A percentile compares a stretch with the other conserved stretches of the same genome.
These are phyloP conservation scores for Aradus depressus DNA, from an alignment of 2,888 invertebrate species.

Conservation along the genomic window DNA sequence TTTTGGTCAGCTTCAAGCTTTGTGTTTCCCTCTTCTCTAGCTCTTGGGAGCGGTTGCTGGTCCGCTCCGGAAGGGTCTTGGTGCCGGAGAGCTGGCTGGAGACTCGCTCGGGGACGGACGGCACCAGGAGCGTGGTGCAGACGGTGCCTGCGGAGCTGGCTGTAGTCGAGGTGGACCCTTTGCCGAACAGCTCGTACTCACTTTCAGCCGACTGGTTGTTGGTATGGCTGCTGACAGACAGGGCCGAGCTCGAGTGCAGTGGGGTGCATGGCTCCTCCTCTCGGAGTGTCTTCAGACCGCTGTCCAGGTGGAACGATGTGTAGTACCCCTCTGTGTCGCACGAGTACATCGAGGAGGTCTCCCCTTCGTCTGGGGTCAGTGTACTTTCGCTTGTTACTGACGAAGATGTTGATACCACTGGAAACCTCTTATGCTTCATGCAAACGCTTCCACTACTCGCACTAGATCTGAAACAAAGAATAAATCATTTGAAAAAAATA, in stretches of 20 bases:
- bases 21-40: constrained; percentile 26
- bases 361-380: constrained; percentile 72
- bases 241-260: constrained; percentile 56
- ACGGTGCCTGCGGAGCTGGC: constrained; percentile 85
- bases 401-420: constrained; percentile 56
- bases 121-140: constrained; percentile 67
- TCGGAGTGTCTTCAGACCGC: constrained; percentile 74
- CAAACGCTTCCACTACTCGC: constrained; percentile 39
- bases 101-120: constrained; percentile 69
- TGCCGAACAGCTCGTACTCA: constrained; percentile 83
- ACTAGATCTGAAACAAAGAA: constrained; percentile 35
- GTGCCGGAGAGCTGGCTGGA: constrained; percentile 39
- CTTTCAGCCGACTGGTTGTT: constrained; percentile 56
- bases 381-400: constrained; percentile 79
- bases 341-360: constrained; percentile 71
- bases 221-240: constrained; percentile 50
- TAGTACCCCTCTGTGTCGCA: constrained; percentile 97
- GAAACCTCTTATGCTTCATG: constrained; percentile 37
- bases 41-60: constrained; percentile 14
- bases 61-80: constrained; percentile 29
- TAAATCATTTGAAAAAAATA: too few relatives aligned
- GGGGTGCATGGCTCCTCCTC: constrained; percentile 57
- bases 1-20: constrained; percentile 28
- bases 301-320: constrained; percentile 94
- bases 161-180: constrained; percentile 73